phyloP scores from a whole-genome alignment of 2,888 invertebrate genomes.

The Drosophila ustulata region DNA sequence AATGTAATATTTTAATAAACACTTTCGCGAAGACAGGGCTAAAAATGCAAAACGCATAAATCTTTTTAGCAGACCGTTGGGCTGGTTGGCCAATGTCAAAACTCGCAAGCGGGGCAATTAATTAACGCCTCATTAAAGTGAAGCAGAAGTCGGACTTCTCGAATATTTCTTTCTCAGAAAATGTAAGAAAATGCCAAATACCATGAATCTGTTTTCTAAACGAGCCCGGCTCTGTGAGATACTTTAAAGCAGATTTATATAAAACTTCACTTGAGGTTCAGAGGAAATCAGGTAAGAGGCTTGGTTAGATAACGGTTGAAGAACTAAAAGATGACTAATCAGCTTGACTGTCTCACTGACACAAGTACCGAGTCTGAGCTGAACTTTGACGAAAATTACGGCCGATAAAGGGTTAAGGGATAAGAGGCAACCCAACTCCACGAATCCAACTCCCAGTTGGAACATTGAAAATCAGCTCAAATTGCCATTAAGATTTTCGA shows the following conservation, averaged over 20 bases:
- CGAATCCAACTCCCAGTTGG: slow-evolving; percentile 82
- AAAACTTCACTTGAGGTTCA: not conserved
- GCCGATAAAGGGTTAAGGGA: slow-evolving; percentile 70
- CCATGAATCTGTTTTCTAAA: slow-evolving; percentile 53
- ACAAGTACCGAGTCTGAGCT: slow-evolving; percentile 5
- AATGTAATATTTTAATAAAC: slow-evolving; percentile 84
- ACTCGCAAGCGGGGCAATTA: slow-evolving; percentile 81
- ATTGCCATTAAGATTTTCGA: slow-evolving; percentile 84
- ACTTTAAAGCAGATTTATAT: slow-evolving; percentile 8
- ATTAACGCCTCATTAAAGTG: slow-evolving; percentile 83
- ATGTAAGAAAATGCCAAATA: slow-evolving; percentile 66
- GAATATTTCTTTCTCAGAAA: slow-evolving; percentile 30
- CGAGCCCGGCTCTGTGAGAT: slow-evolving; percentile 13
- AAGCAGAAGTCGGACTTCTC: slow-evolving; percentile 45
- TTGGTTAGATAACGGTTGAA: slow-evolving; percentile 48
- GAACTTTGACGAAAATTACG: slow-evolving; percentile 65
- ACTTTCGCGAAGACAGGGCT: slow-evolving; percentile 67
- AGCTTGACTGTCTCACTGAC: slow-evolving; percentile 37
- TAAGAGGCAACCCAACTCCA: slow-evolving; percentile 32
- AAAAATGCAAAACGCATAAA: slow-evolving; percentile 61
- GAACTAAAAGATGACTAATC: slow-evolving; percentile 75
- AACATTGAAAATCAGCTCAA: slow-evolving; percentile 85
- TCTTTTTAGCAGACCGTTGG: slow-evolving; percentile 50
- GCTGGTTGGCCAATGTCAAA: slow-evolving; percentile 69
- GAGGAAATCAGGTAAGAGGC: not conserved